These are phyloP conservation scores for Athetis lepigone DNA, from an alignment of 2,888 invertebrate species.

Conservation along the genomic window DNA sequence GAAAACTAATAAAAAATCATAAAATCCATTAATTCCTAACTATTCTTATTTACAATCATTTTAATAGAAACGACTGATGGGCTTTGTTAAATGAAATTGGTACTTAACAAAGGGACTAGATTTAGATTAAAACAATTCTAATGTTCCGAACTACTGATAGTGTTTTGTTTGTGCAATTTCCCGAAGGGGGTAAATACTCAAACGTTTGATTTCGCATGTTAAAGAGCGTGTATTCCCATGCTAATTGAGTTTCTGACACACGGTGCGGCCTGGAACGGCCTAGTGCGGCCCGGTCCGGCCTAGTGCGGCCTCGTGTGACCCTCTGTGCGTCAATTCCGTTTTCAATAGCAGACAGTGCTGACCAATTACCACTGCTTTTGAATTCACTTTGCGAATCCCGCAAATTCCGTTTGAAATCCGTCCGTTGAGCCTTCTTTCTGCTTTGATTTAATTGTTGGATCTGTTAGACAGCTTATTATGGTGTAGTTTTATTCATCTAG, in stretches of 20 bases:
- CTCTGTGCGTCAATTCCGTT: constrained; percentile 55
- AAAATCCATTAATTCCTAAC: background rate
- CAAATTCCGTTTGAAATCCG: constrained; percentile 56
- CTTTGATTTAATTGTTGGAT: constrained; percentile 29
- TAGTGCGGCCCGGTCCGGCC: constrained; percentile 27
- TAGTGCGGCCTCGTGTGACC: constrained; percentile 11
- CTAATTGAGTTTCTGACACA: constrained; percentile 71
- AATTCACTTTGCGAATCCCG: constrained; percentile 75
- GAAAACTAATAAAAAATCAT: constrained; percentile 22
- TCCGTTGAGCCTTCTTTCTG: constrained; percentile 38
- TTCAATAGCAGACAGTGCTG: constrained; percentile 48
- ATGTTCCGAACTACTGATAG: background rate
- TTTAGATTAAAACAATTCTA: constrained; percentile 16
- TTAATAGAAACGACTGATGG: background rate
- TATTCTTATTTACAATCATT: background rate
- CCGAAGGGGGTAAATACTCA: constrained; percentile 38
- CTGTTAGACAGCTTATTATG: constrained; percentile 3
- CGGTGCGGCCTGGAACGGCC: constrained; percentile 10
- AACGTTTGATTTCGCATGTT: constrained; percentile 61
- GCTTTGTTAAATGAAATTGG: constrained; percentile 27
- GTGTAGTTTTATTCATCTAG: constrained; percentile 47
- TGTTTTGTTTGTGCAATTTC: constrained; percentile 37
- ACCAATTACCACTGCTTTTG: constrained; percentile 70
- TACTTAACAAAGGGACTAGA: constrained; percentile 11
- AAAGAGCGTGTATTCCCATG: constrained; percentile 62